Percentiles rank a stretch among this genome's conserved stretches.
Evolutionary conservation across 2,797 vertebrate genomes (phyloP).

Genomic region (Decapterus maruadsi): DNA sequence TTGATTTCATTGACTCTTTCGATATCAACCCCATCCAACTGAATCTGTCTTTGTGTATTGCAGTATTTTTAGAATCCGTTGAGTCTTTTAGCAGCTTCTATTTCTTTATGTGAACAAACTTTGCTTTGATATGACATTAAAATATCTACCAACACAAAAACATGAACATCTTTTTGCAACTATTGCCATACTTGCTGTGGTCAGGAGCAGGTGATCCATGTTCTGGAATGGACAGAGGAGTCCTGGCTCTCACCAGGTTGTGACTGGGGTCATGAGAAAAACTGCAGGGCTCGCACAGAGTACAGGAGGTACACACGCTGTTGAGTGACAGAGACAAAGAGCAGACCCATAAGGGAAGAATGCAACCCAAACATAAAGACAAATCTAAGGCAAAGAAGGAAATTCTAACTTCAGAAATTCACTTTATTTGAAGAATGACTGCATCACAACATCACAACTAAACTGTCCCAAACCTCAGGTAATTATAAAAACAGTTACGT

Average conservation of each 20-base stretch:
- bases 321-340: constrained; percentile 3
- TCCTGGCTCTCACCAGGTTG: constrained; percentile 90
- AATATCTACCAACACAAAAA: background rate
- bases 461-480: too few relatives aligned
- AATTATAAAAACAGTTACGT: too few relatives aligned
- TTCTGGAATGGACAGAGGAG: constrained; percentile 87
- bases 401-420: background rate
- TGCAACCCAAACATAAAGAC: too few relatives aligned
- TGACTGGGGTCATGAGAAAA: constrained; percentile 93
- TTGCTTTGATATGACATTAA: background rate
- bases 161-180: background rate
- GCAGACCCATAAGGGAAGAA: background rate
- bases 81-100: too few relatives aligned
- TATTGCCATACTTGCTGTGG: constrained; percentile 82
- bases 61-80: too few relatives aligned
- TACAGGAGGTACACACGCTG: constrained; percentile 94
- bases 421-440: too few relatives aligned
- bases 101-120: too few relatives aligned
- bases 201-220: constrained; percentile 84
- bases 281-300: constrained; percentile 91
- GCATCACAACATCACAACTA: too few relatives aligned
- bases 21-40: too few relatives aligned
- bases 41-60: too few relatives aligned
- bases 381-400: background rate
- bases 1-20: too few relatives aligned